Conservation (phyloP, 2,888 invertebrate species). For the Luperina testacea region DNA sequence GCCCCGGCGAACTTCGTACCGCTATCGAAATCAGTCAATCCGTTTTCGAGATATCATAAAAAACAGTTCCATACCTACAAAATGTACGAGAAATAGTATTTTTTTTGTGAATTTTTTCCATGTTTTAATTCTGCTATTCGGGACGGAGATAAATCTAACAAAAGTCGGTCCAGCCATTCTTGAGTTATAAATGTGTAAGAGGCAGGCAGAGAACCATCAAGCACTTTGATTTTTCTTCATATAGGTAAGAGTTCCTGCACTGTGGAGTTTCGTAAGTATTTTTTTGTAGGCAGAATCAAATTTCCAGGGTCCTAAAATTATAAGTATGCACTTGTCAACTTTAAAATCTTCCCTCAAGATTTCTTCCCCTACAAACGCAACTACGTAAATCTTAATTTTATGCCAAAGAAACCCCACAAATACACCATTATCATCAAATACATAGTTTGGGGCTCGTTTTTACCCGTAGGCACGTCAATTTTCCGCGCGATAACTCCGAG, state of each 20-base stretch:
- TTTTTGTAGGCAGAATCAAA: too few relatives aligned
- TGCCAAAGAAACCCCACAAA: constrained; percentile 25
- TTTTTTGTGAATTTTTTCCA: too few relatives aligned
- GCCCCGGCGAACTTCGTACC: too few relatives aligned
- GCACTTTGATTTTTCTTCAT: neutral
- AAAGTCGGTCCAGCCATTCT: too few relatives aligned
- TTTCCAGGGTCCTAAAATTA: too few relatives aligned
- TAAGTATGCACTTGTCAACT: neutral
- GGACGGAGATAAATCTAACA: too few relatives aligned
- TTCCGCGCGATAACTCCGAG: constrained; percentile 76
- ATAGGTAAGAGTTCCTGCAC: neutral
- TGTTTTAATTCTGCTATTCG: too few relatives aligned
- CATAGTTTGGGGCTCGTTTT: constrained; percentile 56
- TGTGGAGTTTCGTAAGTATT: neutral
- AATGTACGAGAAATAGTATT: too few relatives aligned
- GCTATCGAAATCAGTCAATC: too few relatives aligned
- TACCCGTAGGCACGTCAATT: constrained; percentile 72
- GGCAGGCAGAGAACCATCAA: neutral
- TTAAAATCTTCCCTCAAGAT: neutral
- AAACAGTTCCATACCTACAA: too few relatives aligned
- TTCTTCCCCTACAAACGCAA: neutral
- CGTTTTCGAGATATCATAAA: too few relatives aligned
- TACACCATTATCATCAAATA: constrained; percentile 43
- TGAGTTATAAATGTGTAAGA: too few relatives aligned
- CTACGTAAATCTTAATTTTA: constrained; percentile 29